Base-by-base conservation (phyloP, 2,113 vertebrate genomes). In the Cephalopterus ornatus region DNA sequence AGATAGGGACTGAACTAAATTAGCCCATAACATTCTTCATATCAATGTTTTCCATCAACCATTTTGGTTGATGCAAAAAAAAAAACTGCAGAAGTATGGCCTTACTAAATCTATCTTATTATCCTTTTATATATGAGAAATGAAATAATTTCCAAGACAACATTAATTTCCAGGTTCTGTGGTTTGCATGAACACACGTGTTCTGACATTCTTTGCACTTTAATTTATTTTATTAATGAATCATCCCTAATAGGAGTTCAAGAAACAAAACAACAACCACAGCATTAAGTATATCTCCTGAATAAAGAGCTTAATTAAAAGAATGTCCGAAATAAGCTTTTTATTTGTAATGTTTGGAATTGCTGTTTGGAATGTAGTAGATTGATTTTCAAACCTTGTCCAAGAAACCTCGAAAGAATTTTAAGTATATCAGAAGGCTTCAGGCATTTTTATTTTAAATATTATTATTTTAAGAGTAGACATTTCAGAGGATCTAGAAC, bases 401-500 rank as follows among this genome's bases (percentile, higher is more conserved):
- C 89, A 96, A 96, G 71, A 95, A 94, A 86, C 28, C 82, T 14
- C 52, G 67, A 82, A 96, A 96, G 65, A 96, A 97, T 96, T 92
- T 94, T 85, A 97, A 97, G 46, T 63, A 94, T 85, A 90, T 39
- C 58, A 80, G 62, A 82, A 32, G 53, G 11, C 46, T 88, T 93
- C 68, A 66, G 46, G 52, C 8, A 37, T 85, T 32, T 18, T 10
- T 46, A 11, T 33, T 44, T 49, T 24, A 15, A 59, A 59, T 9
- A 17, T 59, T 33, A 19, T 72, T 90, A n/a, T 66, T 88, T 75
- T 67, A 21, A 59, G 9, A 73, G 52, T 5, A 70, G 35, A 73
- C 8, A 92, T 75, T 95, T 96, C 72, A 77, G 58, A 95, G 91
- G n/a, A 56, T 89, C 79, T 21, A 41, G 28, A 85, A 46, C 6